Percentiles rank a stretch among this genome's conserved stretches.
Conservation (phyloP, 2,888 invertebrate species). For the Fragum sueziense region DNA sequence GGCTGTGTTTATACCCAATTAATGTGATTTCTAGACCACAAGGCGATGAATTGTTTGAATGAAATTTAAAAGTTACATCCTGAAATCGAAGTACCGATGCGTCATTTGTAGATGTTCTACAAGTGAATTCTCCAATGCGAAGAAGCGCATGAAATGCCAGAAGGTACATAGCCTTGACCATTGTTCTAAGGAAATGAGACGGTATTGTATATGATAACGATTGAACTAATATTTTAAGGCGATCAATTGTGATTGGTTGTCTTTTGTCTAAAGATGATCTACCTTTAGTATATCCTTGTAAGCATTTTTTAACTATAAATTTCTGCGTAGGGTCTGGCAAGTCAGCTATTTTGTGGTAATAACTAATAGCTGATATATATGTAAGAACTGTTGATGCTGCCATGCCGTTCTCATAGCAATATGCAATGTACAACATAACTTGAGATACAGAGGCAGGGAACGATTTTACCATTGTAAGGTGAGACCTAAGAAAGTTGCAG, state of each 20-base stretch:
- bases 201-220: not conserved
- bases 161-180: slow-evolving; percentile 28
- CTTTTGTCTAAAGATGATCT: slow-evolving; percentile 25
- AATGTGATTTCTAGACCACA: not conserved
- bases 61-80: slow-evolving; percentile 1
- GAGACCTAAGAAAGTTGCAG: not conserved
- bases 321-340: slow-evolving; percentile 5
- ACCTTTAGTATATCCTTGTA: slow-evolving; percentile 9
- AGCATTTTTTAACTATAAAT: slow-evolving; percentile 33
- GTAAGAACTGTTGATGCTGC: slow-evolving; percentile 14
- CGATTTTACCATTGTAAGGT: not conserved
- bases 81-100: not conserved
- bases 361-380: slow-evolving; percentile 29
- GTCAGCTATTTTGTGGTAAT: slow-evolving; percentile 28
- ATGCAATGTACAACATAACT: too few relatives aligned
- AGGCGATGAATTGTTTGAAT: not conserved
- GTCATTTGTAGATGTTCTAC: not conserved
- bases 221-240: not conserved
- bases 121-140: slow-evolving; percentile 39
- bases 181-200: not conserved
- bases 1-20: slow-evolving; percentile 24
- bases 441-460: too few relatives aligned
- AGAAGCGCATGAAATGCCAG: too few relatives aligned
- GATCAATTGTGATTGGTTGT: slow-evolving; percentile 19
- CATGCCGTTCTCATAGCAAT: not conserved